Evolutionary conservation across 1,140 invertebrate genomes (phyloP).

Genomic region (Pseudoatta argentina): DNA sequence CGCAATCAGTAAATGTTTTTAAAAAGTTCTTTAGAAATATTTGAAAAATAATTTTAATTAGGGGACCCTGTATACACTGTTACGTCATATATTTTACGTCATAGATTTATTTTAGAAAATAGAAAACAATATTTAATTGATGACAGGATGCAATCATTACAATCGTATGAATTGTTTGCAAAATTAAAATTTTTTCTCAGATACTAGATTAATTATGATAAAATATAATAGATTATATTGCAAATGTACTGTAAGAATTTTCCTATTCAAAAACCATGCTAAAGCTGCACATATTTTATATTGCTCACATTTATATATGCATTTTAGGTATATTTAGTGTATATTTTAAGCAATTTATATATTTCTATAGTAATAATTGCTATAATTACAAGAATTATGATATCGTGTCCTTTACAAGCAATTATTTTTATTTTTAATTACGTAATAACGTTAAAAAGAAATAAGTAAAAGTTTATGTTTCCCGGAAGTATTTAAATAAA

Average conservation of each 20-base stretch:
- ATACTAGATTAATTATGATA: neutral
- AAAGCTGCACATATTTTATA: neutral
- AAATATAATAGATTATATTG: neutral
- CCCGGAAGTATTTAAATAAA: too few species aligned
- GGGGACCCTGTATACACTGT: neutral
- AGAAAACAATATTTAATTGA: neutral
- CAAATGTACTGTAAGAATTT: neutral
- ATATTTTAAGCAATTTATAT: neutral
- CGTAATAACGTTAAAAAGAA: neutral
- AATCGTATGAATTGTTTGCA: neutral
- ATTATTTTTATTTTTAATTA: neutral
- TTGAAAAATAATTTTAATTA: neutral
- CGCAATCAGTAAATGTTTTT: too few species aligned
- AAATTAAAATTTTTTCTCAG: constrained; percentile 4
- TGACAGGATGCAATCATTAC: neutral
- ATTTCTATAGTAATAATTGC: neutral
- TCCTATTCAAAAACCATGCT: neutral
- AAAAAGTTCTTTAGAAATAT: too few species aligned
- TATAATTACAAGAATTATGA: neutral
- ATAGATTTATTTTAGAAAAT: neutral
- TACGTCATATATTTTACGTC: neutral
- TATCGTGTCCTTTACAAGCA: neutral
- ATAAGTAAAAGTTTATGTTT: too few species aligned
- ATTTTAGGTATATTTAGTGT: neutral
- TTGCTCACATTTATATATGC: neutral